These are phyloP conservation scores for Pseudomugil gertrudae DNA, from an alignment of 2,797 vertebrate genomes.

Conservation along the genomic window DNA sequence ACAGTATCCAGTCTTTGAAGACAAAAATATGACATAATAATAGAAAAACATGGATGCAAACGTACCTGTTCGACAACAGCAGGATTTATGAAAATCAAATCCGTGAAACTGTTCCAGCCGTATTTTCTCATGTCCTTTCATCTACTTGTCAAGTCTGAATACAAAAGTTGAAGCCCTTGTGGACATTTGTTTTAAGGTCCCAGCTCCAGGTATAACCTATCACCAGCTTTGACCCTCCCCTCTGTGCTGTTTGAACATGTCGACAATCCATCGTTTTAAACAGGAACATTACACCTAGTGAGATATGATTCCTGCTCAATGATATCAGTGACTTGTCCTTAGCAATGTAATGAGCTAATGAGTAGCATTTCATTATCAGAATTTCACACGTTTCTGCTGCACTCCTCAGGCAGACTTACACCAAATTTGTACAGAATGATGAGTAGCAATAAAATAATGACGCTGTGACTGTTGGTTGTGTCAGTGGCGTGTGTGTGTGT, in stretches of 20 bases:
- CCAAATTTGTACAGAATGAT: neutral
- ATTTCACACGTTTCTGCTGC: neutral
- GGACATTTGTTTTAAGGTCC: constrained; percentile 50
- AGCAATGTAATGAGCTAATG: neutral
- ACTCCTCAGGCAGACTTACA: constrained; percentile 1
- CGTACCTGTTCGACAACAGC: constrained; percentile 61
- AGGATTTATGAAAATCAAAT: constrained; percentile 63
- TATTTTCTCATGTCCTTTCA: constrained; percentile 59
- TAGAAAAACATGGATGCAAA: neutral
- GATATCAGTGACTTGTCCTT: neutral
- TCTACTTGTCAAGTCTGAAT: constrained; percentile 16
- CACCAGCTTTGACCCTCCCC: constrained; percentile 34
- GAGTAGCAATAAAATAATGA: constrained; percentile 6
- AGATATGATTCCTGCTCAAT: neutral
- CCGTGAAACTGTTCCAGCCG: constrained; percentile 52
- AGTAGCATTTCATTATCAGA: neutral
- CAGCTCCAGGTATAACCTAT: constrained; percentile 47
- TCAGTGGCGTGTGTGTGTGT: constrained; percentile 9
- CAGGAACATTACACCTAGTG: constrained; percentile 1
- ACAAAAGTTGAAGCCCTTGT: constrained; percentile 21
- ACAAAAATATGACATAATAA: neutral
- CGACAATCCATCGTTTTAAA: neutral
- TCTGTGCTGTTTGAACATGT: constrained; percentile 3
- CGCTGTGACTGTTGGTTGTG: neutral
- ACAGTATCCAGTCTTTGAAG: neutral